Conservation (phyloP, 1,140 invertebrate genomes). For the Linepithema humile region DNA sequence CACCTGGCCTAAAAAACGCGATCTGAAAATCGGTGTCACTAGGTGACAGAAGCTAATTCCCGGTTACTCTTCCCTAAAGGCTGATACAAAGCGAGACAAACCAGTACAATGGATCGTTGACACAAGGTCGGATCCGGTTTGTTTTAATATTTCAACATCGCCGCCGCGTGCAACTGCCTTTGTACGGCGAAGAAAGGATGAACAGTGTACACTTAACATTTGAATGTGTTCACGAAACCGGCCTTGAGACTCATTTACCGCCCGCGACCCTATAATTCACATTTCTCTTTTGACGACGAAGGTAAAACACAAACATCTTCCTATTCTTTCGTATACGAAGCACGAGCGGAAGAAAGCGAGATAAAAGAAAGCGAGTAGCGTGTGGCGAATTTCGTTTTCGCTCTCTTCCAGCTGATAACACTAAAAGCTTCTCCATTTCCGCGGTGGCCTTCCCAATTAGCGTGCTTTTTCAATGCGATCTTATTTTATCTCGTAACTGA, state of each 20-base stretch:
- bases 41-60: slow-evolving; percentile 35
- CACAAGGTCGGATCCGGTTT: slow-evolving; percentile 34
- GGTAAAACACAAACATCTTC: slow-evolving; percentile 39
- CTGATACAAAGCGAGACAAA: slow-evolving; percentile 26
- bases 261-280: slow-evolving; percentile 36
- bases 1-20: neutral
- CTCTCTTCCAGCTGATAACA: slow-evolving; percentile 16
- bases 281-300: slow-evolving; percentile 44
- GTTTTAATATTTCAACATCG: slow-evolving; percentile 63
- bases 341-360: slow-evolving; percentile 50
- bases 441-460: slow-evolving; percentile 27
- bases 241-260: slow-evolving; percentile 48
- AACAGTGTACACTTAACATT: slow-evolving; percentile 17
- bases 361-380: slow-evolving; percentile 43
- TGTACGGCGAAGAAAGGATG: slow-evolving; percentile 5
- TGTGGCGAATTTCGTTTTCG: slow-evolving; percentile 56
- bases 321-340: slow-evolving; percentile 35
- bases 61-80: slow-evolving; percentile 9
- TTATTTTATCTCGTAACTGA: neutral
- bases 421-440: neutral
- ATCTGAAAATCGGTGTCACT: slow-evolving; percentile 15
- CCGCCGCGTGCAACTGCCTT: slow-evolving; percentile 15
- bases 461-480: neutral
- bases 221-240: slow-evolving; percentile 45
- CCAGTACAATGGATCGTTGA: slow-evolving; percentile 39